Evolutionary conservation across 2,797 vertebrate genomes (phyloP).

Genomic region (Scleropages formosus): DNA sequence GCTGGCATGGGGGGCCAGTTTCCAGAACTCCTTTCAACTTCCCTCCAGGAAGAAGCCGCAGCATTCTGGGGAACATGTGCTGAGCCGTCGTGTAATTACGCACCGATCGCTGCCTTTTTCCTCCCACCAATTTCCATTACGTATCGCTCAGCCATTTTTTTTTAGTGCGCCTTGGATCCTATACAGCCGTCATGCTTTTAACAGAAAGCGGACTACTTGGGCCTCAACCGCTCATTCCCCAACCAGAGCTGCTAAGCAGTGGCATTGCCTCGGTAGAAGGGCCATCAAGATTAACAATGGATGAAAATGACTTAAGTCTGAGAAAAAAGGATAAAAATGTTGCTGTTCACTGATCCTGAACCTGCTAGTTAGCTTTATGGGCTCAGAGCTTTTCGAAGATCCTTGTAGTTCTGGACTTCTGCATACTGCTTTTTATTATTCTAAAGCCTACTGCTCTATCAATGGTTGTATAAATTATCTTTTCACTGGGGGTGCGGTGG

Average conservation of each 20-base stretch:
- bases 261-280: not conserved
- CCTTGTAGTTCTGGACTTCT: not conserved
- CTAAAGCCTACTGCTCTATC: not conserved
- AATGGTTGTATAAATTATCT: not conserved
- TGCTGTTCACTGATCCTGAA: not conserved
- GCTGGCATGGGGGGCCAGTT: constrained; percentile 12
- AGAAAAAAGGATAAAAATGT: not conserved
- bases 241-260: not conserved
- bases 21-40: not conserved
- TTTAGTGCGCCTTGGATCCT: not conserved
- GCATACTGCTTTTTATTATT: no score
- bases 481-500: no score
- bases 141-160: not conserved
- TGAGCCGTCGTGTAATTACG: constrained; percentile 16
- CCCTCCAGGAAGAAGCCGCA: constrained; percentile 4
- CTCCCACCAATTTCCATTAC: constrained; percentile 3
- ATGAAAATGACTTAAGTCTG: not conserved
- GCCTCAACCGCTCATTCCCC: not conserved
- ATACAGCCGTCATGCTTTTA: not conserved
- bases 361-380: not conserved
- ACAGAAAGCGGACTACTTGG: not conserved
- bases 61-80: constrained; percentile 9
- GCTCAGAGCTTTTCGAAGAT: not conserved
- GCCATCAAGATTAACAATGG: not conserved
- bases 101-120: not conserved